Conservation (phyloP, 1,140 invertebrate species). For the Drosophila rhopaloa region DNA sequence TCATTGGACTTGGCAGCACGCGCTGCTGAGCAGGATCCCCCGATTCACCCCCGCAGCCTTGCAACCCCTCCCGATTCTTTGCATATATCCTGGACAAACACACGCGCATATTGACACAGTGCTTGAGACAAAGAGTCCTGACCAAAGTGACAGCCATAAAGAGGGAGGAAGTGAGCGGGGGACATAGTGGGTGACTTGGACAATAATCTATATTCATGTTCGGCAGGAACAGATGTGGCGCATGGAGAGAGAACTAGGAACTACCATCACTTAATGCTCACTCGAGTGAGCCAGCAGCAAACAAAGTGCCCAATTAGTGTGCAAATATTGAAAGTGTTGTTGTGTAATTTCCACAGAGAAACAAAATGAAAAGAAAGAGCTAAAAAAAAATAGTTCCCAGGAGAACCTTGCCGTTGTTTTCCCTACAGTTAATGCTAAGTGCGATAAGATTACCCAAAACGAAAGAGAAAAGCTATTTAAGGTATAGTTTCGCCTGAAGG, state of each 20-base stretch:
- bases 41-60: background rate
- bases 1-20: slow-evolving; percentile 73
- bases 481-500: slow-evolving; percentile 14
- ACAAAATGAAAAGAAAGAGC: slow-evolving; percentile 9
- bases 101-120: slow-evolving; percentile 73
- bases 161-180: background rate
- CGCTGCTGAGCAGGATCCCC: slow-evolving; percentile 40
- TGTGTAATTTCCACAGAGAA: slow-evolving; percentile 39
- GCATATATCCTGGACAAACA: slow-evolving; percentile 66
- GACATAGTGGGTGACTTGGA: slow-evolving; percentile 25
- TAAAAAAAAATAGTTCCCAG: slow-evolving; percentile 23
- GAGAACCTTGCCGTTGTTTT: slow-evolving; percentile 5
- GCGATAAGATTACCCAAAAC: slow-evolving; percentile 45
- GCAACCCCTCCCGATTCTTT: slow-evolving; percentile 12
- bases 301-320: slow-evolving; percentile 76
- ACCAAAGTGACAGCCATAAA: slow-evolving; percentile 31
- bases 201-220: slow-evolving; percentile 80
- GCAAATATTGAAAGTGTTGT: slow-evolving; percentile 79
- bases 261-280: slow-evolving; percentile 58
- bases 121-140: slow-evolving; percentile 66
- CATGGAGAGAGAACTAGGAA: slow-evolving; percentile 16
- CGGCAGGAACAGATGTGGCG: slow-evolving; percentile 15
- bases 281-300: slow-evolving; percentile 46
- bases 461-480: background rate
- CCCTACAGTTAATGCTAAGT: background rate